These are phyloP conservation scores for Zonitis immaculata DNA, from an alignment of 2,888 invertebrate genomes.

Conservation along the genomic window DNA sequence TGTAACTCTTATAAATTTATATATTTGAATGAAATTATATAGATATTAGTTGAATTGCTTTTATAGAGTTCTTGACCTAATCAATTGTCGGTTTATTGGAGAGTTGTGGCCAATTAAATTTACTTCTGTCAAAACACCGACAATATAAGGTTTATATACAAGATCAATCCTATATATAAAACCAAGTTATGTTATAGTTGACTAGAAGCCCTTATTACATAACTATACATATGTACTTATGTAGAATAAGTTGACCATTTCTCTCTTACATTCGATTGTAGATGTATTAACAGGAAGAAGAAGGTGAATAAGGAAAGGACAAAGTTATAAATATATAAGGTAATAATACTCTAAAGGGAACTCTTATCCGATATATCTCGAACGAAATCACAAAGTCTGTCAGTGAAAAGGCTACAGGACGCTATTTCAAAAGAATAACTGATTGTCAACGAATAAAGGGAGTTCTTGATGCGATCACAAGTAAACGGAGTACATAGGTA, in stretches of 20 bases:
- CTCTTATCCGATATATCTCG: slow-evolving; percentile 41
- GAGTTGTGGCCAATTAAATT: slow-evolving; percentile 13
- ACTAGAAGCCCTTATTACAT: neutral
- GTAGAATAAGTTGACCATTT: slow-evolving; percentile 11
- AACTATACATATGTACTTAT: too few species aligned
- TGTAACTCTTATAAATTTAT: slow-evolving; percentile 4
- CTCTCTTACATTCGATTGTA: neutral
- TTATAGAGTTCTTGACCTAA: neutral
- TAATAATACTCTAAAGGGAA: slow-evolving; percentile 35
- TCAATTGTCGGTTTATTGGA: slow-evolving; percentile 1
- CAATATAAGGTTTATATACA: slow-evolving; percentile 6
- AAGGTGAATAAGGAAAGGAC: neutral
- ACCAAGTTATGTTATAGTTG: slow-evolving; percentile 10
- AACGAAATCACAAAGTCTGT: slow-evolving; percentile 44
- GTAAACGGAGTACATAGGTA: slow-evolving; percentile 19
- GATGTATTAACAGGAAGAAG: neutral
- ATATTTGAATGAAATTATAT: too few species aligned
- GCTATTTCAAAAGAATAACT: slow-evolving; percentile 46
- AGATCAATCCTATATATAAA: slow-evolving; percentile 3
- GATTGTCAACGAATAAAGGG: slow-evolving; percentile 43
- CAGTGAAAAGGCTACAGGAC: slow-evolving; percentile 45
- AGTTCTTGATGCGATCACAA: slow-evolving; percentile 16
- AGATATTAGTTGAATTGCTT: neutral
- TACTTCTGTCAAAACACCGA: neutral
- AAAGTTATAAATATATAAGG: neutral